A percentile compares a stretch with the other conserved stretches of the same genome.
These are phyloP conservation scores for Camelus dromedarius DNA, from an alignment of 2,113 vertebrate genomes.

Conservation along the genomic window DNA sequence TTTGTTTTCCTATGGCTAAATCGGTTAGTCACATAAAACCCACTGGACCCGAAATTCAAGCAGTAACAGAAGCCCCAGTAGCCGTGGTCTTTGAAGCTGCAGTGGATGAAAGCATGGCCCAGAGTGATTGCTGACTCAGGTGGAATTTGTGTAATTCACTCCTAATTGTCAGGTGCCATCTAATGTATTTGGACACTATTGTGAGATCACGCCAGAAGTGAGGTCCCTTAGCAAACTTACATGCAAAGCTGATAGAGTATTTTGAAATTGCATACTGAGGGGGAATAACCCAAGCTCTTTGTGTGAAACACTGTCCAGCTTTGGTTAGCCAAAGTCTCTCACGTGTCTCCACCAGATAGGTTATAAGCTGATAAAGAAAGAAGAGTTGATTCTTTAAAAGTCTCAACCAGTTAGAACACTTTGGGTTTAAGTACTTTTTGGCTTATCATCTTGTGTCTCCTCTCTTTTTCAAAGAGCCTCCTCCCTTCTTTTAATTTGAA, in stretches of 20 bases:
- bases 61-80: not conserved
- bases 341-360: not conserved
- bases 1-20: not conserved
- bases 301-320: not conserved
- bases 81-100: not conserved
- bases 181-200: constrained; percentile 47
- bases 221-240: not conserved
- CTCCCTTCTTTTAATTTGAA: not conserved
- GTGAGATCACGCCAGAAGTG: constrained; percentile 8
- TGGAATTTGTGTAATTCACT: not conserved
- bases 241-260: not conserved
- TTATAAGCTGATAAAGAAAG: constrained; percentile 19
- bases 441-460: not conserved
- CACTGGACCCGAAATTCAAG: not conserved
- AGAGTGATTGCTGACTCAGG: not conserved
- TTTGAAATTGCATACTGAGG: not conserved
- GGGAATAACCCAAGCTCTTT: not conserved
- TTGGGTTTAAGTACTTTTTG: not conserved
- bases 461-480: not conserved
- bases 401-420: not conserved
- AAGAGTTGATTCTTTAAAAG: constrained; percentile 19
- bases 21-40: constrained; percentile 55
- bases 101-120: not conserved
- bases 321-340: not conserved
- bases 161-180: not conserved